Conservation (phyloP, 2,888 invertebrate species). For the Plagodis pulveraria region DNA sequence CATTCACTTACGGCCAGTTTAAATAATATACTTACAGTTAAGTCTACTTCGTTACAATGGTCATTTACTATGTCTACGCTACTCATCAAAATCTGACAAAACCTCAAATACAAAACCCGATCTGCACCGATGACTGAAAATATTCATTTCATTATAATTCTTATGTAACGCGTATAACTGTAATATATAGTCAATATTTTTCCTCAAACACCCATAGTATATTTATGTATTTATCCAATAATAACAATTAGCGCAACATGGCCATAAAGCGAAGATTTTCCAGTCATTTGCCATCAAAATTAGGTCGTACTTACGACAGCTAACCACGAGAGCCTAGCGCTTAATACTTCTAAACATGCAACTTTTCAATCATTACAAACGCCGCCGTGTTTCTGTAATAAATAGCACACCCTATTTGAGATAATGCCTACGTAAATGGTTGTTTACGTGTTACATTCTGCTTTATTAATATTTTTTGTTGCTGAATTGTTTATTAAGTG, state of each 20-base stretch:
- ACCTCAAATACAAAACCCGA: too few relatives aligned
- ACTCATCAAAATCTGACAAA: too few relatives aligned
- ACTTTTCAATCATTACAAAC: constrained; percentile 67
- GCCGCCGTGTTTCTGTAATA: constrained; percentile 23
- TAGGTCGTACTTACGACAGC: constrained; percentile 64
- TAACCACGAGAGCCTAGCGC: constrained; percentile 57
- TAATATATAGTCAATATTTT: too few relatives aligned
- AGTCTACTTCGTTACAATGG: too few relatives aligned
- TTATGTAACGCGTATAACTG: too few relatives aligned
- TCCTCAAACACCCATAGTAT: neutral
- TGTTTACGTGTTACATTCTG: neutral
- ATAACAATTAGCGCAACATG: constrained; percentile 53
- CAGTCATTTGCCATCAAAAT: constrained; percentile 67
- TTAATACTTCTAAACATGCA: constrained; percentile 72
- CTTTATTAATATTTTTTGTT: neutral
- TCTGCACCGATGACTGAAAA: too few relatives aligned
- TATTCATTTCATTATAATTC: too few relatives aligned
- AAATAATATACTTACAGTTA: too few relatives aligned
- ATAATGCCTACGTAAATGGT: constrained; percentile 1
- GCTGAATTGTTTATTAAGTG: too few relatives aligned
- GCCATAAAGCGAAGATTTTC: constrained; percentile 56
- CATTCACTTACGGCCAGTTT: too few relatives aligned
- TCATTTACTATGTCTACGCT: too few relatives aligned
- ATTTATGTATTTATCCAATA: constrained; percentile 23
- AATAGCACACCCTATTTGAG: constrained; percentile 13